Base-by-base conservation (phyloP, 2,888 invertebrate species). In the Lithophane semibrunnea region DNA sequence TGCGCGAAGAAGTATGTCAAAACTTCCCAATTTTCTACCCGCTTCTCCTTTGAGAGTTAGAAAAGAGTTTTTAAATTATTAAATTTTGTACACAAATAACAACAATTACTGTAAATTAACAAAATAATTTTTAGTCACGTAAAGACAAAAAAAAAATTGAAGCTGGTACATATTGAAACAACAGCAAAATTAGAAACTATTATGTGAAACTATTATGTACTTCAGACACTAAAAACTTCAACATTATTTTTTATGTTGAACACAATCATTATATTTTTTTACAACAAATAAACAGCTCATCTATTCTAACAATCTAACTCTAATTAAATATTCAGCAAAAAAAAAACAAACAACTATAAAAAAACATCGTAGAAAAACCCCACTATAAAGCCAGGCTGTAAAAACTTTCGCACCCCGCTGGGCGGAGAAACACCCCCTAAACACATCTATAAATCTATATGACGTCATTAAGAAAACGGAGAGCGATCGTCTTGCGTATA, bases 381-480 rank as follows among this genome's bases (percentile, higher is more conserved):
- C 85, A 89, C 91, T 93, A 92, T 93, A 93, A 91, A 91, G 91
- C 60, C 24, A 89, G 91, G 88, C 83, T 86, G 90, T 92, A 93
- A 94, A 95, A 96, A 96, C 90, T 95, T 95, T 94, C 92, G 86
- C 86, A 90, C 93, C 93, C 89, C 93, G 90, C 90, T 83, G 90
- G 89, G 90, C 83, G 88, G 84, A 83, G 83, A 85, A 89, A 86
- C 89, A 78, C 88, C 92, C 92, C 90, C 91, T 86, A 87, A 88
- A 90, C 93, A 95, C 94, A 95, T 93, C 95, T 95, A 96, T 95
- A 94, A 95, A 96, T 96, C 96, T 96, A 96, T 95, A 96, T 94
- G 94, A 94, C 95, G 94, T 95, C 96, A 95, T 94, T 95, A 96
- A 96, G 96, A 96, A 96, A 96, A 93, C 94, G 92, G 92, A 92